Evolutionary conservation across 1,140 invertebrate genomes (phyloP).

Genomic region (Anoplolepis gracilipes): DNA sequence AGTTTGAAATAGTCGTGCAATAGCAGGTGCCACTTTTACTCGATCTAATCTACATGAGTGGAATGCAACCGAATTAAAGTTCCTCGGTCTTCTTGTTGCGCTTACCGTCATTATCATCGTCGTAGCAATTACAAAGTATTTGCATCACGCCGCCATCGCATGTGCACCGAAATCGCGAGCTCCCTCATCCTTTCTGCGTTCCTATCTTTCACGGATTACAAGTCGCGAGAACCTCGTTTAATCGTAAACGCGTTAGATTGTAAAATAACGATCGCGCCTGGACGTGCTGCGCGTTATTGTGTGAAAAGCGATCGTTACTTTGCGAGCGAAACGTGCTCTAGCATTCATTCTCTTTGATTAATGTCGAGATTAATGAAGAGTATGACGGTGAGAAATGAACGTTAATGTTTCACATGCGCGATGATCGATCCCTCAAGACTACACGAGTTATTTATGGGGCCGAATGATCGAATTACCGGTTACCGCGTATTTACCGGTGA

Average conservation of each 20-base stretch:
- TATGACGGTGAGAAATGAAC: conserved; percentile 41
- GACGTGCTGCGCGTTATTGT: conserved; percentile 20
- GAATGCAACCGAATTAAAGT: conserved; percentile 76
- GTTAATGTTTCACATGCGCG: background rate
- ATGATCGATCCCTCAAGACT: background rate
- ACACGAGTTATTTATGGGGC: conserved; percentile 22
- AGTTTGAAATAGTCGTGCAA: conserved; percentile 54
- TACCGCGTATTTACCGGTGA: background rate
- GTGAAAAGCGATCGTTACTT: conserved; percentile 55
- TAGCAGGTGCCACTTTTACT: conserved; percentile 60
- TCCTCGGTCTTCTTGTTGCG: background rate
- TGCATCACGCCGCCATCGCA: no score
- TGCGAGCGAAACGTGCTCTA: background rate
- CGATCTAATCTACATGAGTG: conserved; percentile 74
- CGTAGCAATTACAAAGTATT: conserved; percentile 7
- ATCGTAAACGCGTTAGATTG: conserved; percentile 17
- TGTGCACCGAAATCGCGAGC: background rate
- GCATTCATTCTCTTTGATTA: conserved; percentile 22
- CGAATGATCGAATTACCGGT: conserved; percentile 4
- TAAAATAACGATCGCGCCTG: conserved; percentile 38
- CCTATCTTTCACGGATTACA: background rate
- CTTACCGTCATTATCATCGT: background rate
- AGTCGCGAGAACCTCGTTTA: background rate
- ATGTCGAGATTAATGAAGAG: conserved; percentile 22
- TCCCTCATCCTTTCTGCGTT: background rate